Conservation (phyloP, 2,113 vertebrate species). For the Poeciliopsis retropinna region DNA sequence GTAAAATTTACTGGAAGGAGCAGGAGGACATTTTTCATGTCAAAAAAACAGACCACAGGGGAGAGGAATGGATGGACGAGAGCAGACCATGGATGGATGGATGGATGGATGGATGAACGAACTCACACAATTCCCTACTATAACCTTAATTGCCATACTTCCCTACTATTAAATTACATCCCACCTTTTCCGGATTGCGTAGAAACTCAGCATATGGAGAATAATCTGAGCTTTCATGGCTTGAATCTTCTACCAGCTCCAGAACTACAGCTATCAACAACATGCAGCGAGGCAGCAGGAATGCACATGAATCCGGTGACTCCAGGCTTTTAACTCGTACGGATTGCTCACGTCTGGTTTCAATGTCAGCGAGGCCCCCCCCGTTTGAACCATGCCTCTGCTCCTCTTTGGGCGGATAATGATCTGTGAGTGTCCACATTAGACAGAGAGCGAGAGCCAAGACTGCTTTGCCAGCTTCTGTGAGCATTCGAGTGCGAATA, state of each 20-base stretch:
- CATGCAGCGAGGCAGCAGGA: conserved; percentile 72
- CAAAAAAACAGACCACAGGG: too few species aligned
- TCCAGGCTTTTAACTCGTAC: conserved; percentile 5
- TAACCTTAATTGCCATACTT: neutral
- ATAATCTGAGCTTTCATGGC: conserved; percentile 40
- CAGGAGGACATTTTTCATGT: neutral
- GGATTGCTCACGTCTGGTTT: conserved; percentile 13
- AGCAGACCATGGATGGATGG: too few species aligned
- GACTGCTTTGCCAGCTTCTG: conserved; percentile 3
- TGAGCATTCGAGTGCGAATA: conserved; percentile 26
- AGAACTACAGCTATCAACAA: conserved; percentile 63
- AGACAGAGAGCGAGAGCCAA: neutral
- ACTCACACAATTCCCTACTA: too few species aligned
- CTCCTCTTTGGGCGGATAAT: conserved; percentile 5
- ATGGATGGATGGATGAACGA: too few species aligned
- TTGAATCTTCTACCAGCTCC: conserved; percentile 62
- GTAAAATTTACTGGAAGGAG: neutral
- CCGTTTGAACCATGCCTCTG: conserved; percentile 13
- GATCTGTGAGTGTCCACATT: conserved; percentile 12
- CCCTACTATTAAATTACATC: neutral
- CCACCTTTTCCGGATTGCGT: neutral
- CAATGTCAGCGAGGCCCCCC: neutral
- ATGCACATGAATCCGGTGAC: conserved; percentile 16
- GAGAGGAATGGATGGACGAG: too few species aligned
- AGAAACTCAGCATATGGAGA: neutral